Evolutionary conservation across 2,113 vertebrate genomes (phyloP).

Genomic region (Pontoporia blainvillei): DNA sequence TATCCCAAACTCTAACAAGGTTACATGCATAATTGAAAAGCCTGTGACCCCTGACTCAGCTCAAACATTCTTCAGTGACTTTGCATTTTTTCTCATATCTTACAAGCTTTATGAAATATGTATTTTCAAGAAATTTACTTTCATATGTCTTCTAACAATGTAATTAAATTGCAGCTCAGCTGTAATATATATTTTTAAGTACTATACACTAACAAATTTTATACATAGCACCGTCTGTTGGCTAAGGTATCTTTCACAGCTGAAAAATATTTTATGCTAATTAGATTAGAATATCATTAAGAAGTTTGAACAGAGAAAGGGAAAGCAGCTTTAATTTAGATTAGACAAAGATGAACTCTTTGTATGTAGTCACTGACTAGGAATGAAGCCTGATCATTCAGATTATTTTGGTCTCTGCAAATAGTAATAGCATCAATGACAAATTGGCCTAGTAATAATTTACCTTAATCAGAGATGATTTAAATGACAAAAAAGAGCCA

Average conservation of each 20-base stretch:
- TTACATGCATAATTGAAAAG: constrained; percentile 41
- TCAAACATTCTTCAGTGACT: constrained; percentile 63
- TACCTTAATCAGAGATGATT: background rate
- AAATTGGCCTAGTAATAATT: background rate
- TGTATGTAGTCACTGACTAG: background rate
- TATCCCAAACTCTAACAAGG: background rate
- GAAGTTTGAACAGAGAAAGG: constrained; percentile 44
- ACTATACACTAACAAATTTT: constrained; percentile 71
- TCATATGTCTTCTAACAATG: constrained; percentile 57
- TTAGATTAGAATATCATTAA: constrained; percentile 56
- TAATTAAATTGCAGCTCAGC: constrained; percentile 75
- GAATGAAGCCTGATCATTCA: background rate
- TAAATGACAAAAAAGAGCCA: background rate
- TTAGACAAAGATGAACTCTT: background rate
- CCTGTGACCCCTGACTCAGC: constrained; percentile 55
- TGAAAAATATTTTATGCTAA: constrained; percentile 76
- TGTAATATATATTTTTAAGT: constrained; percentile 72
- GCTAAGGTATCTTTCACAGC: constrained; percentile 73
- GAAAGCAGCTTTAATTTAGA: constrained; percentile 38
- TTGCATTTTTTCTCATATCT: constrained; percentile 52
- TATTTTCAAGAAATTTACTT: constrained; percentile 71
- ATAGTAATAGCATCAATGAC: background rate
- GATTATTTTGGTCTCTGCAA: background rate
- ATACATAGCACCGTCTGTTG: constrained; percentile 82
- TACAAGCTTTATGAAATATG: constrained; percentile 63